A percentile compares a stretch with the other conserved stretches of the same genome.
Evolutionary conservation across 2,888 invertebrate species (phyloP).

Genomic region (Spilarctia lutea): DNA sequence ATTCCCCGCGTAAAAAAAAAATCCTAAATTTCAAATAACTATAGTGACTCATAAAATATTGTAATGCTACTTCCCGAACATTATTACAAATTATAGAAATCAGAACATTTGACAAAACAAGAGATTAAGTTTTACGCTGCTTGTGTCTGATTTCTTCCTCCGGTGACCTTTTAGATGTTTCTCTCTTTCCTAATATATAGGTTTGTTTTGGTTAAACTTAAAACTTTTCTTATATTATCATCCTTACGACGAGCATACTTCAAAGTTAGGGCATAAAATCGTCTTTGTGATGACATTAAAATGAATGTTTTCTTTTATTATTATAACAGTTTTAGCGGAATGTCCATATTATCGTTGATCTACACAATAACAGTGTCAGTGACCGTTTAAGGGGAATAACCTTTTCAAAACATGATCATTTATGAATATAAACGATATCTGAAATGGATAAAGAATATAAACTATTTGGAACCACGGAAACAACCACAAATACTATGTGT

Average conservation of each 20-base stretch:
- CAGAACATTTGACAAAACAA: no score
- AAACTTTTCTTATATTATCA: no score
- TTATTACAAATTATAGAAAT: no score
- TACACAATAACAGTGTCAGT: not conserved
- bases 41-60: no score
- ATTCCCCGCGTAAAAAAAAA: no score
- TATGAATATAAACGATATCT: slow-evolving; percentile 5
- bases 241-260: not conserved
- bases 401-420: slow-evolving; percentile 8
- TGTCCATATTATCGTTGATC: not conserved
- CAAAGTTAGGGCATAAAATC: not conserved
- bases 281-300: not conserved
- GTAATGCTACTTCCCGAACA: no score
- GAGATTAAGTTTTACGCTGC: no score
- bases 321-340: not conserved
- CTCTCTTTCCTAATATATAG: not conserved
- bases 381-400: not conserved
- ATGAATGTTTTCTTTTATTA: not conserved
- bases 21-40: no score
- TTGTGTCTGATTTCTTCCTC: no score
- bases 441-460: not conserved
- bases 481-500: not conserved
- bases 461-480: not conserved
- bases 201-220: no score
- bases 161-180: not conserved